Evolutionary conservation across 2,113 vertebrate species (phyloP).

Genomic region (Hiodon alosoides): DNA sequence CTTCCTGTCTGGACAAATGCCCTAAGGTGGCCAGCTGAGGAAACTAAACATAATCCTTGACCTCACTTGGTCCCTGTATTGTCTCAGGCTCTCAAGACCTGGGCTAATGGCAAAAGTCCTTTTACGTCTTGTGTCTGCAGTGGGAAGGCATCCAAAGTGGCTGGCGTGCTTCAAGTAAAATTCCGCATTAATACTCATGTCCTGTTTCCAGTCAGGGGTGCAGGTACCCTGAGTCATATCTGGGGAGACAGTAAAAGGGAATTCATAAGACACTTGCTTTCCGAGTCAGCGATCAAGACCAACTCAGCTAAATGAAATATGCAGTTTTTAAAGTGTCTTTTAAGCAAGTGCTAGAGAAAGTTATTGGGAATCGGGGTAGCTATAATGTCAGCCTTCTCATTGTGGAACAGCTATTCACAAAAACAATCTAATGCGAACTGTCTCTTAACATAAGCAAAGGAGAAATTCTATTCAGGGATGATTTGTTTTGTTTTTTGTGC

Average conservation of each 20-base stretch:
- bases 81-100: neutral
- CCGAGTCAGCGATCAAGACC: slow-evolving; percentile 27
- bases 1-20: neutral
- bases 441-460: neutral
- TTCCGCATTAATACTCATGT: neutral
- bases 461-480: neutral
- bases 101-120: neutral
- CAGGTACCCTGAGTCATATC: neutral
- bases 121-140: neutral
- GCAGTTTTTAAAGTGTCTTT: neutral
- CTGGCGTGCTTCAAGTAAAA: neutral
- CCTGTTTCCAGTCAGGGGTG: neutral
- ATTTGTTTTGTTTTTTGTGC: neutral
- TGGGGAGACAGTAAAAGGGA: slow-evolving; percentile 1
- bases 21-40: neutral
- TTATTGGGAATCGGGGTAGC: neutral
- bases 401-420: neutral
- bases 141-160: neutral
- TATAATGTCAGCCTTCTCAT: neutral
- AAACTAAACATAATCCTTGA: neutral
- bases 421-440: neutral
- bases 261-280: slow-evolving; percentile 25
- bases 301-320: slow-evolving; percentile 6
- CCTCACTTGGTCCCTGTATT: neutral
- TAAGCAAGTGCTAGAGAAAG: neutral